These are phyloP conservation scores for Ursus arctos DNA, from an alignment of 2,113 vertebrate genomes.

Conservation along the genomic window DNA sequence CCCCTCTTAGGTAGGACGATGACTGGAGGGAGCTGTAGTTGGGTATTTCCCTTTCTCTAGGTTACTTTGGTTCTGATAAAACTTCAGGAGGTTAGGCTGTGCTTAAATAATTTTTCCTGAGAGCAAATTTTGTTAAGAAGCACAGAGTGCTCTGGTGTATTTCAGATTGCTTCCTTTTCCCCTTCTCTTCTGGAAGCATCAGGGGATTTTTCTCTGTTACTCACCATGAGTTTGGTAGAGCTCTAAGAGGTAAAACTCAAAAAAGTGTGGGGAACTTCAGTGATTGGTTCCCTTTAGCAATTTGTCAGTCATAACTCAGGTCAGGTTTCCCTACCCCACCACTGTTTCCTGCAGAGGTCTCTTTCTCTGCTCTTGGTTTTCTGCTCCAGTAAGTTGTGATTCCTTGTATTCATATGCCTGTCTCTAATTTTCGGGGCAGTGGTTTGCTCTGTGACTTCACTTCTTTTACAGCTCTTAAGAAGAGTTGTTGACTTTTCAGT, in stretches of 20 bases:
- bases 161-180: neutral
- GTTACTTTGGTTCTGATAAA: neutral
- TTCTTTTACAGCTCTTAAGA: neutral
- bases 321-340: neutral
- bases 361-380: neutral
- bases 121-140: neutral
- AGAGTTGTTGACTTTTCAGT: neutral
- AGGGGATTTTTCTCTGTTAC: neutral
- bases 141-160: neutral
- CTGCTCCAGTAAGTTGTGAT: neutral
- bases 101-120: conserved; percentile 6
- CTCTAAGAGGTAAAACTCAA: neutral
- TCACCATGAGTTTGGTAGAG: neutral
- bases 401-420: neutral
- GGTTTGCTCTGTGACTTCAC: neutral
- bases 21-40: neutral
- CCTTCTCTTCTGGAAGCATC: neutral
- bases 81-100: neutral
- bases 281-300: neutral
- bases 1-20: neutral
- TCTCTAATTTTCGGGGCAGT: neutral
- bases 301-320: neutral
- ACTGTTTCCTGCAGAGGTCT: neutral
- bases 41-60: neutral
- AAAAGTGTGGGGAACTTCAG: neutral